Evolutionary conservation across 2,888 invertebrate genomes (phyloP), one percentile per base, ranked within the genome.

Genomic region (Plutella xylostella): DNA sequence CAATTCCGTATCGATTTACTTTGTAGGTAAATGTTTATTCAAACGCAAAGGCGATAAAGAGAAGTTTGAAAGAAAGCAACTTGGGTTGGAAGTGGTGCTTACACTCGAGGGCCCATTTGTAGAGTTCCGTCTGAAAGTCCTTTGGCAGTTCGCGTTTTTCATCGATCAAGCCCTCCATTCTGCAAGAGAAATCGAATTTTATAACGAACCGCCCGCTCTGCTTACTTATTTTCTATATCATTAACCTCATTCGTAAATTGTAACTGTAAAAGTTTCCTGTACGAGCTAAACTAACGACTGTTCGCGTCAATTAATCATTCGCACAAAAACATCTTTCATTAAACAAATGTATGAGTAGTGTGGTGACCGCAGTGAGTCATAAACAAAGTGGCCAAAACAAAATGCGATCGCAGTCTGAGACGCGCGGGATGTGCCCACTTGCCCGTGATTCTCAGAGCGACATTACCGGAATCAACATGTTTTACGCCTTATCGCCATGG

Each of bases 91-190:
- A 45, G n/a, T n/a, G 22, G 11, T 63, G 88, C 90, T 88, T 85
- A 90, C 93, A 92, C 84, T 93, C 93, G 47, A 93, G 78, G 17
- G 91, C 90, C 93, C 93, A 93, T 79, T 91, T 91, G 69, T 90
- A 89, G 47, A 92, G 85, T 68, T 92, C 91, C 50, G 86, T 87
- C 51, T 89, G 83, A 66, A 92, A 91, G 64, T 89, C 79, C 40
- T 83, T 75, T n/a, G 90, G 89, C 51, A 92, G 75, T 65, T 91
- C 89, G 40, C 80, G 68, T 51, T 87, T 87, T 48, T 73, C 69
- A 58, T 88, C 86, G 46, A 86, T 66, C 62, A 88, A 85, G 51
- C 61, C 71, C 57, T 89, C 88, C 78, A 91, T 88, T 72, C 91
- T 91, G 65, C 52, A 84, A 82, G 51, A 51, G 19, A 45, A 45